Evolutionary conservation across 64 coral and sea anemone species (phyloP), one percentile per base, ranked within the genome.

Genomic region (Pocillopora verrucosa): DNA sequence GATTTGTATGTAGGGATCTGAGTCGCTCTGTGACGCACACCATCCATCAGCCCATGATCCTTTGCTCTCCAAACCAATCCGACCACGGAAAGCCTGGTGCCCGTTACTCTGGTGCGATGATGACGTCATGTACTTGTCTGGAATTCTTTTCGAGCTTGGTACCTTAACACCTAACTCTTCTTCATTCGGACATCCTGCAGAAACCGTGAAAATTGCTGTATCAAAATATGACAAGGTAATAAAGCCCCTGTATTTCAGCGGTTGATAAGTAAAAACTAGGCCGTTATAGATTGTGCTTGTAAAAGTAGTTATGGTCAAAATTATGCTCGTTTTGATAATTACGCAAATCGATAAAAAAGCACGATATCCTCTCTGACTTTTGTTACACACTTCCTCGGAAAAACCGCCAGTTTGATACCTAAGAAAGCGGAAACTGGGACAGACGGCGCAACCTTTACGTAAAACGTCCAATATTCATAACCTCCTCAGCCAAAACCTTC

Each of bases 41-140:
- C 80, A 83, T 0, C 16, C 61, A 41, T 83, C 35, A 2, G 30
- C 80, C 16, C 9, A 67, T 67, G 80, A 67, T 67, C 80, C 80
- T 68, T 14, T 65, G 13, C 12, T 51, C 34, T 83, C 59, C 4
- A 83, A 12, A 67, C 80, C 80, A 22, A 83, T 67, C 0, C 80
- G 80, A 83, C 80, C 60, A 16, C 80, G 80, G 59, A 83, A 83
- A 9, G 80, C 80, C 65, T 16, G 80, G 61, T 83, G 45, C 13
- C 60, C 65, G 60, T 36, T 37, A 36, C 60, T 83, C 34, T 65
- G 61, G 15, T 83, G 26, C 37, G 80, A 36, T 35, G 80, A 83
- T 51, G 80, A 83, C 34, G 80, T 83, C 80, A 83, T 83, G 80
- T 83, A 5, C 11, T 22, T 83, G 61, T 83, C 80, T 37, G 80